phyloP scores from a whole-genome alignment of 2,888 invertebrate species.

The Biston betularia region DNA sequence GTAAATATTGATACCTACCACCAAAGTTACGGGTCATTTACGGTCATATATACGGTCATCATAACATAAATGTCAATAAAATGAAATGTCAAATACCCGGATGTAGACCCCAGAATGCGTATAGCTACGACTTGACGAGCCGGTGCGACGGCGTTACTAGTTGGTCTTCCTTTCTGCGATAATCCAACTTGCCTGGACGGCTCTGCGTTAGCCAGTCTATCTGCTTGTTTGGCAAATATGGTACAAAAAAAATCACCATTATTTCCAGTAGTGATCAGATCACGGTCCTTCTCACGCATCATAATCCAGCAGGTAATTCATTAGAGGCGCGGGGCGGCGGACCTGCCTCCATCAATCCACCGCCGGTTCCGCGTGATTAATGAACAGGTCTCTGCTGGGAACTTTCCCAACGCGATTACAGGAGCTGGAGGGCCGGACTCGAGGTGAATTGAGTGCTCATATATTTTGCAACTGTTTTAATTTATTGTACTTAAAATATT shows the following conservation, averaged over 20 bases:
- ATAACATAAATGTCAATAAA: too few species aligned
- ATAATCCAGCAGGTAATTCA: constrained; percentile 40
- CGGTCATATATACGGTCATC: too few species aligned
- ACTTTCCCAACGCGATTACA: constrained; percentile 44
- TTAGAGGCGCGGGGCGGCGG: constrained; percentile 43
- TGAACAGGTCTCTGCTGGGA: constrained; percentile 46
- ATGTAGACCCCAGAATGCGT: too few species aligned
- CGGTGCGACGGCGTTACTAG: too few species aligned
- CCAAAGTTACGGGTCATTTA: too few species aligned
- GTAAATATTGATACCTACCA: too few species aligned
- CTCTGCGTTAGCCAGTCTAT: too few species aligned
- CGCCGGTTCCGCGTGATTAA: constrained; percentile 52
- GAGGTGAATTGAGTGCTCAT: neutral
- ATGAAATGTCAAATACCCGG: too few species aligned
- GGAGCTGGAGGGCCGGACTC: constrained; percentile 22
- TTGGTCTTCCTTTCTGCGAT: too few species aligned
- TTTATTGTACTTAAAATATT: neutral
- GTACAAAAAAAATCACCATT: neutral
- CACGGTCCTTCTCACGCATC: constrained; percentile 20
- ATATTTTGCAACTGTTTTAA: neutral
- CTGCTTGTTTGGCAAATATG: too few species aligned
- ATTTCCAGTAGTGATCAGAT: neutral
- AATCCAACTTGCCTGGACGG: too few species aligned
- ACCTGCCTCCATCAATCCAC: constrained; percentile 50
- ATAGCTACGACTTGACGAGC: too few species aligned